These are phyloP conservation scores for Melolontha melolontha DNA, from an alignment of 2,888 invertebrate species.

Conservation along the genomic window DNA sequence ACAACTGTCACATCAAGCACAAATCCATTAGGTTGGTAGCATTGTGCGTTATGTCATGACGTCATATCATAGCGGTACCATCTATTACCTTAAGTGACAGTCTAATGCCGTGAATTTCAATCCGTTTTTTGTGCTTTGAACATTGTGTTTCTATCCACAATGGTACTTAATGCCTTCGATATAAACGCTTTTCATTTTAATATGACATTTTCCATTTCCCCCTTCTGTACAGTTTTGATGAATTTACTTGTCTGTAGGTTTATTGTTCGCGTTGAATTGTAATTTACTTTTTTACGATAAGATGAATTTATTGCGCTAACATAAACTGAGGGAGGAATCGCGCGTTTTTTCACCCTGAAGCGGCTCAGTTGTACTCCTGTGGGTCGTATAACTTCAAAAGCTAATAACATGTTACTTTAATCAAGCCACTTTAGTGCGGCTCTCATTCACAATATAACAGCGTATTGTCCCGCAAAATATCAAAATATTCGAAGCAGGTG, in stretches of 20 bases:
- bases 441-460: neutral
- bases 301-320: constrained; percentile 31
- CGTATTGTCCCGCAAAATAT: constrained; percentile 1
- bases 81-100: constrained; percentile 60
- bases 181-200: constrained; percentile 58
- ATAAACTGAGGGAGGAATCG: constrained; percentile 14
- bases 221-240: constrained; percentile 47
- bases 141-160: constrained; percentile 55
- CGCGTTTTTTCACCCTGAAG: neutral
- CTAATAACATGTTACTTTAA: constrained; percentile 35
- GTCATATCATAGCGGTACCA: constrained; percentile 53
- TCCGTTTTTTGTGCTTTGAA: constrained; percentile 52
- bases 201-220: constrained; percentile 58
- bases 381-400: constrained; percentile 20
- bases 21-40: constrained; percentile 47
- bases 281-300: constrained; percentile 46
- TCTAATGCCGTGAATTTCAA: constrained; percentile 59
- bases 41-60: constrained; percentile 47
- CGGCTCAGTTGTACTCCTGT: neutral
- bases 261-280: constrained; percentile 49
- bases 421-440: constrained; percentile 25
- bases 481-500: too few species aligned
- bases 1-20: constrained; percentile 49
- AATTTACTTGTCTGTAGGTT: constrained; percentile 50
- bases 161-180: constrained; percentile 57